Base-by-base conservation (phyloP, 1,140 invertebrate species). In the Asbolus verrucosus region DNA sequence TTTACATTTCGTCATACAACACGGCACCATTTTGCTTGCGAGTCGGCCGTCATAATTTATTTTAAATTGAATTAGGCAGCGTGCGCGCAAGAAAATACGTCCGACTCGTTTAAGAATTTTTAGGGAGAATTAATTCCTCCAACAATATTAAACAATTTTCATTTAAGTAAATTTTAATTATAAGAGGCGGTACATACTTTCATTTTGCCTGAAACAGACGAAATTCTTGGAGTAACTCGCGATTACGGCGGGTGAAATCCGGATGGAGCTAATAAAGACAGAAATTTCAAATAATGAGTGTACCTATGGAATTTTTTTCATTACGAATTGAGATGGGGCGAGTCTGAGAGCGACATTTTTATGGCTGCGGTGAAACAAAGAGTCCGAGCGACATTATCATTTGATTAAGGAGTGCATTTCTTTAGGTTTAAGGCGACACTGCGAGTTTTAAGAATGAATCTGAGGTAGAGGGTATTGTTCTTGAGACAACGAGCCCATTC, bases 141-240 rank as follows among this genome's bases (percentile, higher is more conserved):
- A 54, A 54, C 46, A 54, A 54, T 54, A 54, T 54, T 54, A 54
- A 54, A 54, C 46, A 54, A 54, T 54, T 54, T 54, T 54, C 46
- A 27, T 54, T 54, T 54, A 54, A 54, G 46, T 54, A 54, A 54
- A 54, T 54, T 54, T 54, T 54, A 54, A 54, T 54, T 54, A 54
- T 54, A 13, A 54, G 14, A 54, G n/a, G n/a, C 41, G n/a, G 19
- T 27, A 54, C 46, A 54, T 54, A 54, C 46, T 54, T 54, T 54
- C n/a, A 14, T n/a, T n/a, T n/a, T n/a, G n/a, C n/a, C n/a, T n/a
- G n/a, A n/a, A n/a, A n/a, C 41, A 46, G 41, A 18, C 14, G 41
- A 18, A 46, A 46, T 46, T 46, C 16, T n/a, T n/a, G n/a, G n/a
- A n/a, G n/a, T n/a, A n/a, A n/a, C n/a, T n/a, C n/a, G n/a, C n/a